Percentiles rank a stretch among this genome's conserved stretches.
Conservation (phyloP, 2,888 invertebrate species). For the Elmis aenea region DNA sequence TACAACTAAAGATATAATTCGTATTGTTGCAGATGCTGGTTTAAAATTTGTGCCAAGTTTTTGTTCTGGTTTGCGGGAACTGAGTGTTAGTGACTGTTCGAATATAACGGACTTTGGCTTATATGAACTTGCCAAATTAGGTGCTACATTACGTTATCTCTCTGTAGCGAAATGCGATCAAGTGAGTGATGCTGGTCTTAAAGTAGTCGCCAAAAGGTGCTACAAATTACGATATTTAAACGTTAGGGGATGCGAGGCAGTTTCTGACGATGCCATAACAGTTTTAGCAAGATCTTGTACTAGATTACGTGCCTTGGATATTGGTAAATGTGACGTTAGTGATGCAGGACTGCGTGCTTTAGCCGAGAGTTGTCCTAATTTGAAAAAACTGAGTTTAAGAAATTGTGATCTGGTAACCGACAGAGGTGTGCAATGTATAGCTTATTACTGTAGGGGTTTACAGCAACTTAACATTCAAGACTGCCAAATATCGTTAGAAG, state of each 20-base stretch:
- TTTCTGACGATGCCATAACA: constrained; percentile 89
- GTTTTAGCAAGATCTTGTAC: constrained; percentile 82
- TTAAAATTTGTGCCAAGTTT: constrained; percentile 89
- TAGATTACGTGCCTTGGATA: constrained; percentile 78
- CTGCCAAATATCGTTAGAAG: constrained; percentile 83
- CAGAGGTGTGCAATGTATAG: constrained; percentile 79
- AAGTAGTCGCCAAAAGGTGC: constrained; percentile 81
- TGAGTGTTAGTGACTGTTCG: constrained; percentile 86
- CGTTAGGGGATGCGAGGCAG: constrained; percentile 86
- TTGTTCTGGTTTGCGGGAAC: constrained; percentile 75
- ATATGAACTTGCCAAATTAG: constrained; percentile 83
- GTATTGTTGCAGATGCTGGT: constrained; percentile 85
- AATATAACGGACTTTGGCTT: constrained; percentile 87
- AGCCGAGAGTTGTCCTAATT: constrained; percentile 83
- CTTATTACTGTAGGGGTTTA: constrained; percentile 83
- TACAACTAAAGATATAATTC: no score
- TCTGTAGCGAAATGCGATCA: constrained; percentile 93
- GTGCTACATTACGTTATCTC: constrained; percentile 83
- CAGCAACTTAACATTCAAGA: constrained; percentile 92
- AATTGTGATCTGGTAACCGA: constrained; percentile 91
- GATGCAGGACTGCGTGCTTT: constrained; percentile 82
- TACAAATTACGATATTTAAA: constrained; percentile 86
- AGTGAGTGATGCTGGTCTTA: constrained; percentile 84
- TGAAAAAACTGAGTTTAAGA: constrained; percentile 83
- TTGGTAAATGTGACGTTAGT: constrained; percentile 91